Conservation (phyloP, 2,797 vertebrate genomes). For the Gephyroberyx darwinii region DNA sequence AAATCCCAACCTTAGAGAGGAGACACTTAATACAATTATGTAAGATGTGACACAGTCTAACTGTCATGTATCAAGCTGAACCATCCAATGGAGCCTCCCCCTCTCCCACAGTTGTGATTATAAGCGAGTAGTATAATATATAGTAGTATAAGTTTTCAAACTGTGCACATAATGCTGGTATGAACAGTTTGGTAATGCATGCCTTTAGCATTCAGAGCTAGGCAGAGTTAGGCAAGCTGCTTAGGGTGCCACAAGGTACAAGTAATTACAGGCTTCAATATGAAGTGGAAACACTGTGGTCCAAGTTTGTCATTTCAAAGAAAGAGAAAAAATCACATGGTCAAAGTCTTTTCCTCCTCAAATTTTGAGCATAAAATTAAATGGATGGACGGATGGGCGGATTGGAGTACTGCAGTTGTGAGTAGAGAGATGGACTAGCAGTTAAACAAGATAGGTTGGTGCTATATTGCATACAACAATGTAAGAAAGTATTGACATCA, state of each 20-base stretch:
- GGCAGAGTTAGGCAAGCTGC: constrained; percentile 43
- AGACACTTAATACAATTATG: constrained; percentile 64
- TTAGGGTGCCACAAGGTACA: constrained; percentile 42
- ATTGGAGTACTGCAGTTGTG: too few species aligned
- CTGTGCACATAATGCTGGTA: constrained; percentile 59
- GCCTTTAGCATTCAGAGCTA: constrained; percentile 55
- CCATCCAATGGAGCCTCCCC: constrained; percentile 53
- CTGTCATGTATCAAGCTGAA: constrained; percentile 63
- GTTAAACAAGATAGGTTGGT: too few species aligned
- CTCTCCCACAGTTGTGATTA: constrained; percentile 70
- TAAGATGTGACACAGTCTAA: constrained; percentile 58
- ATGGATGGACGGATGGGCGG: too few species aligned
- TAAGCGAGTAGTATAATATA: constrained; percentile 12
- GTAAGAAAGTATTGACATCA: background rate
- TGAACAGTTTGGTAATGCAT: constrained; percentile 59
- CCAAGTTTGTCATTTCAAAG: constrained; percentile 14
- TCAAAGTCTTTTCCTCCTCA: background rate
- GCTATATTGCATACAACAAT: too few species aligned
- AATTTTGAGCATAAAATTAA: too few species aligned
- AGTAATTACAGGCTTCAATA: constrained; percentile 57
- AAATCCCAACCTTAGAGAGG: constrained; percentile 68
- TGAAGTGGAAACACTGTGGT: constrained; percentile 40
- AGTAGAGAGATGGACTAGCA: too few species aligned
- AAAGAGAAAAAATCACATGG: constrained; percentile 1
- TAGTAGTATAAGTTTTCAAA: constrained; percentile 51